phyloP scores from a whole-genome alignment of 2,888 invertebrate species.

The Ypsolopha sequella region DNA sequence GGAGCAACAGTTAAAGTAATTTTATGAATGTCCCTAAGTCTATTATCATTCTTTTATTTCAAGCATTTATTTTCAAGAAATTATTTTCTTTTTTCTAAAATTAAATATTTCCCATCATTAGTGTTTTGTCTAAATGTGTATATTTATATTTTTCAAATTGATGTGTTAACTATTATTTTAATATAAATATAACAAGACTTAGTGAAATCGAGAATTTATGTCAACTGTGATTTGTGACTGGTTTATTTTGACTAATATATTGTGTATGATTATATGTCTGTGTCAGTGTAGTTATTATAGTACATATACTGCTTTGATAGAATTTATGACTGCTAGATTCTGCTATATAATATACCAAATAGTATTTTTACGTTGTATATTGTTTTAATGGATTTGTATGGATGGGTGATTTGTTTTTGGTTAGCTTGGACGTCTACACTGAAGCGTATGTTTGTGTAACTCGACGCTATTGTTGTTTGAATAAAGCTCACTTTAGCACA shows the following conservation, averaged over 20 bases:
- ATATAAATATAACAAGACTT: slow-evolving; percentile 54
- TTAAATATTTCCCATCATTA: not conserved
- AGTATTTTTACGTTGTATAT: slow-evolving; percentile 69
- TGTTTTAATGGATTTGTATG: slow-evolving; percentile 55
- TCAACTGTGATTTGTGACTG: slow-evolving; percentile 70
- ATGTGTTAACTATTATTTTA: slow-evolving; percentile 27
- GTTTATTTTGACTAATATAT: slow-evolving; percentile 61
- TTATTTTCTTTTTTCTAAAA: not conserved
- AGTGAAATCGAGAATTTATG: slow-evolving; percentile 68
- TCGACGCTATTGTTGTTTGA: slow-evolving; percentile 11
- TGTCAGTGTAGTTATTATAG: slow-evolving; percentile 49
- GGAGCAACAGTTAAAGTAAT: not conserved
- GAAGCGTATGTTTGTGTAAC: slow-evolving; percentile 18
- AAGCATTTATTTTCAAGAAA: slow-evolving; percentile 1
- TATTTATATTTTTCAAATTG: slow-evolving; percentile 26
- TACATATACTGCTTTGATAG: slow-evolving; percentile 51
- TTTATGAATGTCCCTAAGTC: not conserved
- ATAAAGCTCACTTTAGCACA: not conserved
- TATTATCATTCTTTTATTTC: not conserved
- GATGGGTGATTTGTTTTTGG: not conserved
- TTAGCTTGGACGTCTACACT: slow-evolving; percentile 13
- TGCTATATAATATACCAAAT: slow-evolving; percentile 69
- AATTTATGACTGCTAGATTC: slow-evolving; percentile 64
- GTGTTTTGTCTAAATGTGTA: not conserved
- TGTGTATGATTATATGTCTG: slow-evolving; percentile 47